Evolutionary conservation across 2,113 vertebrate genomes (phyloP), one percentile per base, ranked within the genome.

Genomic region (Vidua chalybeata): DNA sequence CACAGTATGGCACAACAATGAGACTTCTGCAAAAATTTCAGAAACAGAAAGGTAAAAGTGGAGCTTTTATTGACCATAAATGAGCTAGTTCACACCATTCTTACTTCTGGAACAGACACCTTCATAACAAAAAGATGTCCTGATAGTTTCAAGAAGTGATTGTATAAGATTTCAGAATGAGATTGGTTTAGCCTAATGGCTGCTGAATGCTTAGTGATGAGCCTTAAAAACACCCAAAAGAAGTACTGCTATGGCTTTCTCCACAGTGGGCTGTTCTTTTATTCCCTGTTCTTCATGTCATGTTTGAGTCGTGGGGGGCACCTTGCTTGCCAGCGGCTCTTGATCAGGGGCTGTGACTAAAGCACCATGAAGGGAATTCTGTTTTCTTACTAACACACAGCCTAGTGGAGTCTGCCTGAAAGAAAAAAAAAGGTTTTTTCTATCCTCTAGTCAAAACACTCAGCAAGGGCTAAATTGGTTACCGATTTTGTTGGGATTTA

Each of bases 401-500:
- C 35, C 28, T 82, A 82, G 61, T 43, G 33, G 64, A 89, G 37
- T 79, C 43, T 76, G 15, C 28, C 46, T 90, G 33, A 45, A 55
- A n/a, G 69, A 45, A 84, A 73, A 84, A 81, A 49, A 6, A 86
- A 67, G 15, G 8, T 87, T 93, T 61, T 93, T 20, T 79, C 74
- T 94, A 21, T 96, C 54, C 30, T 85, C 62, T 82, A 46, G 49
- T 83, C 74, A 89, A 81, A 95, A 89, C 28, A 81, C 86, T 73
- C 91, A 94, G 84, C 58, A 87, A 94, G 71, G 62, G 43, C 81
- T 94, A 91, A 96, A 96, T 76, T 79, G 62, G 49, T 85, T 68
- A 91, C 77, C 77, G 89, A 51, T 96, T 95, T 96, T 9, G 3
- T 43, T 69, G 54, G 31, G 54, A 79, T 89, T 92, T 95, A 95